Percentiles rank a stretch among this genome's conserved stretches.
Evolutionary conservation across 2,888 invertebrate species (phyloP).

Genomic region (Nasonovia ribisnigri): DNA sequence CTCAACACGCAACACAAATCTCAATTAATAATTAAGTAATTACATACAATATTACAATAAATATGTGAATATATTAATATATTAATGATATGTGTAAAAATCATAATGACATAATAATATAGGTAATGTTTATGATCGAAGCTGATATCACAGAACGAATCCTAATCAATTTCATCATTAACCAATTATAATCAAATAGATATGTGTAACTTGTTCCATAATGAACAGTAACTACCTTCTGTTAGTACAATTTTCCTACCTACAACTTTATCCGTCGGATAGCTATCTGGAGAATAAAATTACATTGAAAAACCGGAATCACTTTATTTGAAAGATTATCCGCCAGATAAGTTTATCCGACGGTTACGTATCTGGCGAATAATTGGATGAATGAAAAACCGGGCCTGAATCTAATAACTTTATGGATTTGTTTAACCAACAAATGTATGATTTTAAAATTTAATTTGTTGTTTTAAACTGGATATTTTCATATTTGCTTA

Average conservation of each 20-base stretch:
- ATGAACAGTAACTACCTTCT: constrained; percentile 26
- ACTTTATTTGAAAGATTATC: constrained; percentile 11
- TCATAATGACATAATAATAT: too few species aligned
- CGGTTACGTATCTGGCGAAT: constrained; percentile 14
- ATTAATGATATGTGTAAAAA: too few species aligned
- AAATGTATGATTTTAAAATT: too few species aligned
- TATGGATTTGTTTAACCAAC: too few species aligned
- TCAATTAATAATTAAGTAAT: background rate
- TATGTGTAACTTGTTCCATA: constrained; percentile 12
- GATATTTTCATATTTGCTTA: too few species aligned
- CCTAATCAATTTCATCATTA: too few species aligned
- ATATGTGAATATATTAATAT: too few species aligned
- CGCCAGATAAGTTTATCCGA: background rate
- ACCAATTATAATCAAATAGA: background rate
- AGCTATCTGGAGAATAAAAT: constrained; percentile 21
- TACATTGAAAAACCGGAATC: background rate
- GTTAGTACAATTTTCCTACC: background rate
- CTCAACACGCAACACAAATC: too few species aligned
- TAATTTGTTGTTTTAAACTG: too few species aligned
- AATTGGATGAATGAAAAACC: too few species aligned
- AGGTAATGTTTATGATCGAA: too few species aligned
- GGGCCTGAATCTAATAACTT: too few species aligned
- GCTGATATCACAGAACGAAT: background rate
- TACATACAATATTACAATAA: background rate
- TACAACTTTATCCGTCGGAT: constrained; percentile 3